These are phyloP conservation scores for Carapus acus DNA, from an alignment of 2,797 vertebrate genomes.

Conservation along the genomic window DNA sequence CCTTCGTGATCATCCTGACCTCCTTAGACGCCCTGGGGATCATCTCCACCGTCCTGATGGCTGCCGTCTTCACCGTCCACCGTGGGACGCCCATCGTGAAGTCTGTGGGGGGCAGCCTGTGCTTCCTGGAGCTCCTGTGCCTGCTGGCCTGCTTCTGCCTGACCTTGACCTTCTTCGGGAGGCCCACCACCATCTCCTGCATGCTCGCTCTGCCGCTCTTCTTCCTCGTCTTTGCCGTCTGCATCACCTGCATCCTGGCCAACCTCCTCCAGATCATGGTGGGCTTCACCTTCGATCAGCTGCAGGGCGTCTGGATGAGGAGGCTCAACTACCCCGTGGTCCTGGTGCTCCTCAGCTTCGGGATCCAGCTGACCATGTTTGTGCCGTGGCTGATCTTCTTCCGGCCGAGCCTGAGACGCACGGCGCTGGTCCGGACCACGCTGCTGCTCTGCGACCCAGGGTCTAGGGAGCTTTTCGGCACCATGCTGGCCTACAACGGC, in stretches of 20 bases:
- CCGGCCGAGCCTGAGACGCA: accelerated
- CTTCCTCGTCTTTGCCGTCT: constrained; percentile 55
- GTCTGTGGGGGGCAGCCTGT: constrained; percentile 61
- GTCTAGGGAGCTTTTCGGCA: constrained; percentile 1
- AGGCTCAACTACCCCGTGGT: constrained; percentile 47
- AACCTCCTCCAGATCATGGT: constrained; percentile 63
- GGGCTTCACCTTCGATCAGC: constrained; percentile 55
- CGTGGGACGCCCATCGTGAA: constrained; percentile 60
- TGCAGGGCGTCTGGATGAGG: constrained; percentile 16
- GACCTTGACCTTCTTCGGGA: constrained; percentile 31
- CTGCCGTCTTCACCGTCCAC: constrained; percentile 46
- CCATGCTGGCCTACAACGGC: constrained; percentile 48
- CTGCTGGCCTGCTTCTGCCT: constrained; percentile 52
- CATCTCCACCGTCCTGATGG: constrained; percentile 31
- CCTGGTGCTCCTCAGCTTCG: constrained; percentile 36
- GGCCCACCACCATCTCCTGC: constrained; percentile 36
- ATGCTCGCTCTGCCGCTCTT: constrained; percentile 53
- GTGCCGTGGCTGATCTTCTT: constrained; percentile 37
- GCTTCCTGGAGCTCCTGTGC: constrained; percentile 60
- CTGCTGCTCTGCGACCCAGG: constrained; percentile 35
- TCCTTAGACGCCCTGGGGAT: constrained; percentile 30
- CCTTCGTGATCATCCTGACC: constrained; percentile 42
- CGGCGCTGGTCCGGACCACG: accelerated
- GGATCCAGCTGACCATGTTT: constrained; percentile 53
- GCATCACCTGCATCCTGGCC: constrained; percentile 62